These are phyloP conservation scores for Corythoichthys haematopterus DNA, from an alignment of 2,113 vertebrate species.

Conservation along the genomic window DNA sequence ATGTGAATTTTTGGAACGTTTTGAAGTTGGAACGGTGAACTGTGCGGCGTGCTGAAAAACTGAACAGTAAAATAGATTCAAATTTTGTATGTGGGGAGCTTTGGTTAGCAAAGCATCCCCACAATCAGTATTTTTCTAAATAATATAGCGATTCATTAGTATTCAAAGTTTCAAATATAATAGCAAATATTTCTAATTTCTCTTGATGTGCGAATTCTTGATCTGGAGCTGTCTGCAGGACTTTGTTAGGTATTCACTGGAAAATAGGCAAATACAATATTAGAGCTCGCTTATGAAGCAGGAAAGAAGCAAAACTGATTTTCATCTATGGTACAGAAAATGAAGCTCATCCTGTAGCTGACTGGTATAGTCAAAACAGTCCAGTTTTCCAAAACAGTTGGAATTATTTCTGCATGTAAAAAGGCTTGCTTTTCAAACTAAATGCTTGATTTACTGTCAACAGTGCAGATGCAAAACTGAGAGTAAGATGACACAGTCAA, in stretches of 20 bases:
- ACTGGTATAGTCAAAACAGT: not conserved
- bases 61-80: too few species aligned
- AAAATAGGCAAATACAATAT: not conserved
- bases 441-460: conserved; percentile 1
- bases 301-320: not conserved
- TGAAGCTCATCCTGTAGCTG: not conserved
- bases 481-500: not conserved
- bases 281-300: too few species aligned
- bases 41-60: too few species aligned
- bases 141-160: not conserved
- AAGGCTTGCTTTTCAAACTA: not conserved
- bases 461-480: not conserved
- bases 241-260: not conserved
- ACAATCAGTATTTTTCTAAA: conserved; percentile 3
- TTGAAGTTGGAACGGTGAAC: too few species aligned
- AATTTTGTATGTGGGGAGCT: too few species aligned
- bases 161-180: not conserved
- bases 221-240: not conserved
- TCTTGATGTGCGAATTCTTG: not conserved
- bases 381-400: not conserved
- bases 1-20: too few species aligned
- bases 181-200: not conserved
- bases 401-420: not conserved
- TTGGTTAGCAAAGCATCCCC: too few species aligned
- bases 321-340: not conserved